Percentiles rank a stretch among this genome's conserved stretches.
These are phyloP conservation scores for Pyrochroa serraticornis DNA, from an alignment of 2,888 invertebrate genomes.

Conservation along the genomic window DNA sequence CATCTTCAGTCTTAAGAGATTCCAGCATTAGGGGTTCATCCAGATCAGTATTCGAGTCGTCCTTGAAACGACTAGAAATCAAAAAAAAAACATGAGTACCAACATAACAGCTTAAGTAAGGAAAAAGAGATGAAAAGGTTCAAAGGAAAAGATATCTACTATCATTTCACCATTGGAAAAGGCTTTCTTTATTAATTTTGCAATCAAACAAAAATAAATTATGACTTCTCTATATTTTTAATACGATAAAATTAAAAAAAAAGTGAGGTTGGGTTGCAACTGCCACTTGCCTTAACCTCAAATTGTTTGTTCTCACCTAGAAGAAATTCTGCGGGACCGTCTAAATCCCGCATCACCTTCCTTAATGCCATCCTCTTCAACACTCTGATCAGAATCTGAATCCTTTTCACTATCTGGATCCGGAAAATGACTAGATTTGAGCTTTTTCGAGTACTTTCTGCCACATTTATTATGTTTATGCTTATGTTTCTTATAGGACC, in stretches of 20 bases:
- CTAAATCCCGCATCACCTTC: slow-evolving; percentile 19
- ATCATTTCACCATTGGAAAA: too few relatives aligned
- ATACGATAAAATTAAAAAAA: background rate
- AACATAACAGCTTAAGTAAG: background rate
- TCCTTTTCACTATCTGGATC: slow-evolving; percentile 34
- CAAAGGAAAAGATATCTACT: background rate
- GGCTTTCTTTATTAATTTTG: too few relatives aligned
- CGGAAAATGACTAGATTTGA: slow-evolving; percentile 18
- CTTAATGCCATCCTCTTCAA: slow-evolving; percentile 29
- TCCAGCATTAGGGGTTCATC: slow-evolving; percentile 28
- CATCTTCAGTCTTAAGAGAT: slow-evolving; percentile 38
- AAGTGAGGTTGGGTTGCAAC: background rate
- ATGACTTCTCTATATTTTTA: too few relatives aligned
- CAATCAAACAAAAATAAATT: too few relatives aligned
- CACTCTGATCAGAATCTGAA: slow-evolving; percentile 38
- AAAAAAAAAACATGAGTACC: slow-evolving; percentile 9
- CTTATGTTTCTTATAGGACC: slow-evolving; percentile 30
- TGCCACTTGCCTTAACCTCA: background rate
- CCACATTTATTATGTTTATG: slow-evolving; percentile 31
- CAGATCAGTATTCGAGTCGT: slow-evolving; percentile 20
- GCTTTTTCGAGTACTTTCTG: slow-evolving; percentile 38
- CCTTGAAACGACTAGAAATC: slow-evolving; percentile 11
- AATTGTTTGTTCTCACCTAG: slow-evolving; percentile 31
- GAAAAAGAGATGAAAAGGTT: background rate
- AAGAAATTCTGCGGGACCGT: slow-evolving; percentile 45